phyloP scores from a whole-genome alignment of 2,797 vertebrate species.

The Semaprochilodus insignis region DNA sequence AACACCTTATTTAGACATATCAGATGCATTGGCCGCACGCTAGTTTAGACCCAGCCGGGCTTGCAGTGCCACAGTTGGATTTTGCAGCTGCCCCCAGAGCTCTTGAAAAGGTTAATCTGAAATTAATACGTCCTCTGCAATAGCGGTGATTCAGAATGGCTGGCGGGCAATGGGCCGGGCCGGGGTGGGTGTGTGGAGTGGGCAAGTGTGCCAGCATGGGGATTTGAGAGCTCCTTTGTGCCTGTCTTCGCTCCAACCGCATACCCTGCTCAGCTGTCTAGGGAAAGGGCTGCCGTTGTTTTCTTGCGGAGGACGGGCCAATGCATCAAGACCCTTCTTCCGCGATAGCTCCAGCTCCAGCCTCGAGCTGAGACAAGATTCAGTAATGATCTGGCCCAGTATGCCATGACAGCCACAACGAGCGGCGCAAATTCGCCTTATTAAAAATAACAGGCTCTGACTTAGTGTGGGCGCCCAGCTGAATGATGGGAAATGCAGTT shows the following conservation, averaged over 20 bases:
- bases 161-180: constrained; percentile 22
- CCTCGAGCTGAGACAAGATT: constrained; percentile 42
- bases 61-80: constrained; percentile 52
- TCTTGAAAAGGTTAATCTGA: constrained; percentile 64
- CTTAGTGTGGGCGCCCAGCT: constrained; percentile 4
- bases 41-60: constrained; percentile 68
- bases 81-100: constrained; percentile 57
- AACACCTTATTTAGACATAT: constrained; percentile 72
- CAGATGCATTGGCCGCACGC: constrained; percentile 65
- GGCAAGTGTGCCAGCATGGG: constrained; percentile 30
- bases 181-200: constrained; percentile 9
- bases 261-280: constrained; percentile 54
- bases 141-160: constrained; percentile 38
- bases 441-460: constrained; percentile 30
- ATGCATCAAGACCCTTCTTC: constrained; percentile 37
- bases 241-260: constrained; percentile 58
- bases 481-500: constrained; percentile 36
- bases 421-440: background rate
- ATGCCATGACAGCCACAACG: constrained; percentile 8
- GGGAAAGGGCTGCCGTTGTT: constrained; percentile 47
- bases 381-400: constrained; percentile 35
- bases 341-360: constrained; percentile 35
- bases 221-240: constrained; percentile 48
- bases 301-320: background rate
- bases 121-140: constrained; percentile 60